A percentile compares a stretch with the other conserved stretches of the same genome.
Evolutionary conservation across 2,113 vertebrate genomes (phyloP).

Genomic region (Phalacrocorax brasilianus): DNA sequence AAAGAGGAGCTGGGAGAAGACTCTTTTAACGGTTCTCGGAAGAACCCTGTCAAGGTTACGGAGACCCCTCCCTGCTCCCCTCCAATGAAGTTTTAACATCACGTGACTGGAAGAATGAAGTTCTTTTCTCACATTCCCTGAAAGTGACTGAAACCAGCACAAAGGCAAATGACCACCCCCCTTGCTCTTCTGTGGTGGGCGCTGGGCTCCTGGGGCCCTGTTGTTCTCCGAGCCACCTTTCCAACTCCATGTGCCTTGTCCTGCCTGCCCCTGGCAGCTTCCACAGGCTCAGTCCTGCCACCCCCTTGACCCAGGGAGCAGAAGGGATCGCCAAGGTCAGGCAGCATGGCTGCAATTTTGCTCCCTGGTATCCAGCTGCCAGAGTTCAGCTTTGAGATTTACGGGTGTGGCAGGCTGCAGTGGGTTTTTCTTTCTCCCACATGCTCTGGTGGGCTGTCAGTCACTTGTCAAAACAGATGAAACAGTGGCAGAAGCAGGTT

Average conservation of each 20-base stretch:
- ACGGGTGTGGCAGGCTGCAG: neutral
- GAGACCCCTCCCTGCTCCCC: neutral
- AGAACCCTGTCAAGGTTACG: neutral
- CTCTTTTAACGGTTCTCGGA: neutral
- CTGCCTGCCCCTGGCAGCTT: fast-evolving
- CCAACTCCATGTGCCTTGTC: neutral
- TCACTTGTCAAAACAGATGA: slow-evolving; percentile 31
- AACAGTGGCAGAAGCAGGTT: slow-evolving; percentile 26
- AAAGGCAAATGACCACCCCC: neutral
- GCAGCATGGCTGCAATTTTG: neutral
- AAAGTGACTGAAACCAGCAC: neutral
- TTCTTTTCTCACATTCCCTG: neutral
- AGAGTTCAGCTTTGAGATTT: neutral
- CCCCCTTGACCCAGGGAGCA: neutral
- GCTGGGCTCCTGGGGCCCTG: neutral
- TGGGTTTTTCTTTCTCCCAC: neutral
- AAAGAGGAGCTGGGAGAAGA: neutral
- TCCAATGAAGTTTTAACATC: neutral
- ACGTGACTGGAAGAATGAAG: neutral
- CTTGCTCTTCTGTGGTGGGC: neutral
- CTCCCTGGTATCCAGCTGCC: neutral
- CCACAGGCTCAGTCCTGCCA: neutral
- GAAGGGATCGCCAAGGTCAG: neutral
- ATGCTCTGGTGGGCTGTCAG: neutral
- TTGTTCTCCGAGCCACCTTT: neutral